phyloP scores from a whole-genome alignment of 2,888 invertebrate species.

The Eucera pruinosa region DNA sequence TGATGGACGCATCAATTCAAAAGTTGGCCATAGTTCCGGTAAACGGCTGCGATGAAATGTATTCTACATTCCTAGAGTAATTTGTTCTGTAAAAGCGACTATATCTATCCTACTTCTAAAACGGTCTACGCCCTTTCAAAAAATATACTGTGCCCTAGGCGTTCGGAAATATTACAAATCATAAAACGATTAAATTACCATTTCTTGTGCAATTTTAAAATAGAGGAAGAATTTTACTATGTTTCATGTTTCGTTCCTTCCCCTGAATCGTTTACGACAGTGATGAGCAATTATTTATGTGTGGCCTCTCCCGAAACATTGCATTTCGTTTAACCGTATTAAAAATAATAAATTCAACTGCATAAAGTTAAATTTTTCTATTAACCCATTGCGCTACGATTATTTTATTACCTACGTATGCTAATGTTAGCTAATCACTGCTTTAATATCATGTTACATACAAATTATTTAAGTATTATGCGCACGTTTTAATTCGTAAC shows the following conservation, averaged over 20 bases:
- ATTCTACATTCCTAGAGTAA: conserved; percentile 59
- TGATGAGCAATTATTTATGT: too few species aligned
- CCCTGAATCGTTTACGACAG: conserved; percentile 13
- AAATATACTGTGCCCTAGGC: conserved; percentile 56
- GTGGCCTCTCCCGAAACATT: too few species aligned
- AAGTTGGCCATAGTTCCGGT: conserved; percentile 13
- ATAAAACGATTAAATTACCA: conserved; percentile 27
- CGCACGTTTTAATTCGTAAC: too few species aligned
- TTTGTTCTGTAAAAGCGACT: conserved; percentile 20
- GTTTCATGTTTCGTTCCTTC: conserved; percentile 3
- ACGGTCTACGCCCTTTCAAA: conserved; percentile 68
- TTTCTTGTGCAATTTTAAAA: conserved; percentile 4
- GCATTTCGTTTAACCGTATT: too few species aligned
- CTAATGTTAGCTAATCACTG: too few species aligned
- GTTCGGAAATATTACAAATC: conserved; percentile 30
- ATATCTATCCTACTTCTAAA: conserved; percentile 39
- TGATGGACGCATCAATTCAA: conserved; percentile 25
- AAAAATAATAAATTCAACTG: too few species aligned
- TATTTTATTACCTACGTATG: too few species aligned
- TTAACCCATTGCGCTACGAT: too few species aligned
- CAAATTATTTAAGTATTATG: too few species aligned
- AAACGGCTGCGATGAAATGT: conserved; percentile 64
- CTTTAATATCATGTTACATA: too few species aligned
- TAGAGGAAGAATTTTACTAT: not conserved
- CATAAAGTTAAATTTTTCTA: too few species aligned